Evolutionary conservation across 2,888 invertebrate genomes (phyloP).

Genomic region (Rhingia campestris): DNA sequence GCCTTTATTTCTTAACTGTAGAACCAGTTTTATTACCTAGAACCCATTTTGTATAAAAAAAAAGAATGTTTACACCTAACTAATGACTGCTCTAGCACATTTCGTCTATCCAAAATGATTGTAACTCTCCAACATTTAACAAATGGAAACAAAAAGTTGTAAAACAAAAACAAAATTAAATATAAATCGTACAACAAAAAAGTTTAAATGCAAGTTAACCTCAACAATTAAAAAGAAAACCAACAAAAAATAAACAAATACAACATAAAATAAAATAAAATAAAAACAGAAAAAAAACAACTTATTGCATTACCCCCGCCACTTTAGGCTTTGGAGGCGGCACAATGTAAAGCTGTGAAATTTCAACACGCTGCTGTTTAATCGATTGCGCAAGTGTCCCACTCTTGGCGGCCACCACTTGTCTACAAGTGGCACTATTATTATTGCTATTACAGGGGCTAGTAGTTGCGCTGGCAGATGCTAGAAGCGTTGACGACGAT

Average conservation of each 20-base stretch:
- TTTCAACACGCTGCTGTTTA: slow-evolving; percentile 77
- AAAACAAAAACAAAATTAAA: slow-evolving; percentile 22
- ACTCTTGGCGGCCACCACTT: slow-evolving; percentile 70
- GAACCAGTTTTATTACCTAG: too few relatives aligned
- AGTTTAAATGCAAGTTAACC: slow-evolving; percentile 48
- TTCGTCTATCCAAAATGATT: not conserved
- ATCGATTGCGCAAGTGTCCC: slow-evolving; percentile 76
- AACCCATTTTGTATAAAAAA: too few relatives aligned
- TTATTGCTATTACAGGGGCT: slow-evolving; percentile 51
- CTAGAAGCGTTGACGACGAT: slow-evolving; percentile 60
- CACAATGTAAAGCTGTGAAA: slow-evolving; percentile 77
- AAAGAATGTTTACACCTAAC: not conserved
- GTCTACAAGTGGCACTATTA: slow-evolving; percentile 52
- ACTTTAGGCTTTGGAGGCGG: slow-evolving; percentile 76
- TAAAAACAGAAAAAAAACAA: slow-evolving; percentile 36
- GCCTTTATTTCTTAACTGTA: too few relatives aligned
- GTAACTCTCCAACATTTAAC: not conserved
- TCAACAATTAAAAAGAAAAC: slow-evolving; percentile 37
- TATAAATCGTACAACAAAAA: slow-evolving; percentile 44
- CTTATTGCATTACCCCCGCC: slow-evolving; percentile 75
- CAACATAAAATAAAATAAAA: slow-evolving; percentile 26
- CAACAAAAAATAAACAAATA: slow-evolving; percentile 25
- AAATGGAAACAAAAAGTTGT: slow-evolving; percentile 15
- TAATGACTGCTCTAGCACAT: not conserved
- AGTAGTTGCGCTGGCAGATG: slow-evolving; percentile 61